Base-by-base conservation (phyloP, 2,888 invertebrate genomes). In the Alviniconcha strummeri region DNA sequence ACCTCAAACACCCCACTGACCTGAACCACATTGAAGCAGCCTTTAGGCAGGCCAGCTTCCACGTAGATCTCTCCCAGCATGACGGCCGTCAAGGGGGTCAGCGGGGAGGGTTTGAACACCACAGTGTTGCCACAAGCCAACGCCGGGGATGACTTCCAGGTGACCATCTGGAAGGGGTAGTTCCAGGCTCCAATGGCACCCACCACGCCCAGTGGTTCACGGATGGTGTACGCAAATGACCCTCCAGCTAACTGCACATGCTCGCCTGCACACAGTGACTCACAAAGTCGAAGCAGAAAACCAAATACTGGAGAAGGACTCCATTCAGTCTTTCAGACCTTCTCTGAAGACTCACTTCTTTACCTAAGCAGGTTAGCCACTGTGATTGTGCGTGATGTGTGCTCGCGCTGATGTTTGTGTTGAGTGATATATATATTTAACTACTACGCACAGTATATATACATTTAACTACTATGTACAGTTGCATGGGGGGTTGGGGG, bases 101-200 rank as follows among this genome's bases (percentile, higher is more conserved):
- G 92, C 71, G 94, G 95, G 13, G 95, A 95, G 13, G 95, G 95
- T 89, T 95, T 95, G 90, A 94, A 95, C 17, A 95, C 94, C 86
- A 95, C 91, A 3, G 95, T 91, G 88, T 95, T 95, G 52, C 95
- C 95, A 91, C 94, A 94, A 4, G 95, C 95, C 52, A 95, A 90
- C 0, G 95, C 95, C 9, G 95, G 95, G 1, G 94, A 93, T 2
- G 94, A 92, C 89, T 95, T 95, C 94, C 94, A 94, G 4, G 92
- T 85, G 4, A 94, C 94, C 91, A 94, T 95, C 89, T 94, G 95
- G 88, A 95, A 94, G 3, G 95, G 95, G 90, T 94, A 95, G 90
- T 95, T 95, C 95, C 95, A 95, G 3, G 95, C 95, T 6, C 95
- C 95, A 74, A 95, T 94, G 15, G 94, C 95, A 5, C 93, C 95